Percentiles rank a stretch among this genome's conserved stretches.
These are phyloP conservation scores for Oryzias curvinotus DNA, from an alignment of 2,113 vertebrate species.

Conservation along the genomic window DNA sequence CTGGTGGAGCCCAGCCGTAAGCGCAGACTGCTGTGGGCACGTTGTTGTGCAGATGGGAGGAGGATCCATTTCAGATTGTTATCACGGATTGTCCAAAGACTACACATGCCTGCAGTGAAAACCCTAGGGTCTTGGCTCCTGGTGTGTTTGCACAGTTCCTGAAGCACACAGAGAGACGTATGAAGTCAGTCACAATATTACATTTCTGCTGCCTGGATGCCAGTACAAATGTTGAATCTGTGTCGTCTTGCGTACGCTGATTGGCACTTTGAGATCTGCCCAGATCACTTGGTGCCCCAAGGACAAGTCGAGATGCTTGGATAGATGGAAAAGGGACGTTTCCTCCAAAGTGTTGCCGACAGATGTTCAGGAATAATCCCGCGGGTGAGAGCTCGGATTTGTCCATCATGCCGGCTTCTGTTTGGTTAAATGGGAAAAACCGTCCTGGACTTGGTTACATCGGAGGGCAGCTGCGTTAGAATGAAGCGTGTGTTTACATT, in stretches of 20 bases:
- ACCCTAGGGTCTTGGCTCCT: constrained; percentile 55
- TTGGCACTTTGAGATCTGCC: constrained; percentile 42
- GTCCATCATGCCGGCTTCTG: background rate
- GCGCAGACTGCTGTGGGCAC: constrained; percentile 51
- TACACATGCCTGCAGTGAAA: constrained; percentile 67
- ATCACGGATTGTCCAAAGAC: constrained; percentile 72
- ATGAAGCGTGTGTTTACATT: too few relatives aligned
- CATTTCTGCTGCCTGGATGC: constrained; percentile 45
- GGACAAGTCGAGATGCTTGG: constrained; percentile 16
- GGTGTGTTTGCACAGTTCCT: constrained; percentile 65
- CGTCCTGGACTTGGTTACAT: background rate
- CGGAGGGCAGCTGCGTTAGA: too few relatives aligned
- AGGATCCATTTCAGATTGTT: constrained; percentile 69
- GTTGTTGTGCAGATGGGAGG: constrained; percentile 58
- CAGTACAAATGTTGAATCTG: constrained; percentile 64
- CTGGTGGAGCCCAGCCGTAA: constrained; percentile 52
- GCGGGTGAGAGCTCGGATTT: background rate
- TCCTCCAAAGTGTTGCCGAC: constrained; percentile 1
- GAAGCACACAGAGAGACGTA: constrained; percentile 45
- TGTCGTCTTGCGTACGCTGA: constrained; percentile 55
- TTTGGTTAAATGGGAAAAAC: constrained; percentile 37
- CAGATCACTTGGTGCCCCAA: constrained; percentile 39
- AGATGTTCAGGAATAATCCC: background rate
- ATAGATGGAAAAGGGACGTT: constrained; percentile 23
- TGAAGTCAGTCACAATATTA: constrained; percentile 55